These are phyloP conservation scores for Lagenorhynchus albirostris DNA, from an alignment of 2,113 vertebrate species.

Conservation along the genomic window DNA sequence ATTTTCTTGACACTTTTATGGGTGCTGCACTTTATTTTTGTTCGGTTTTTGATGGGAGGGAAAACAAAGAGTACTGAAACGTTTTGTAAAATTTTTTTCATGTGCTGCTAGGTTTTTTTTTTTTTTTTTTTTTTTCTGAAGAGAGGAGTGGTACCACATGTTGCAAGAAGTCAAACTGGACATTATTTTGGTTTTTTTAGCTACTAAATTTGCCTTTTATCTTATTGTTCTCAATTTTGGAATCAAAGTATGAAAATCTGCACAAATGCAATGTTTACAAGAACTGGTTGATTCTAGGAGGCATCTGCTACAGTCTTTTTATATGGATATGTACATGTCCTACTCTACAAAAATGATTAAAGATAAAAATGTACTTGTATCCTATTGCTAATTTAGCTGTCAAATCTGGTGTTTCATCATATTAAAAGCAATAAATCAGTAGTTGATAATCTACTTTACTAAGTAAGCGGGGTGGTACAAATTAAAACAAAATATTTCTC, in stretches of 20 bases:
- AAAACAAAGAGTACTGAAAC: slow-evolving; percentile 77
- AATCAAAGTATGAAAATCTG: slow-evolving; percentile 84
- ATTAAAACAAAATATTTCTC: slow-evolving; percentile 74
- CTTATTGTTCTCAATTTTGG: slow-evolving; percentile 73
- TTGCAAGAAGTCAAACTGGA: slow-evolving; percentile 84
- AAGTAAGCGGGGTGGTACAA: slow-evolving; percentile 71
- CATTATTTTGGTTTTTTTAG: slow-evolving; percentile 68
- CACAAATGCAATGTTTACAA: slow-evolving; percentile 87
- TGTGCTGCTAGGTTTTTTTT: slow-evolving; percentile 85
- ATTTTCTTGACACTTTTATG: slow-evolving; percentile 89
- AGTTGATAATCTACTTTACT: slow-evolving; percentile 79
- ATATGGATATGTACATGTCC: slow-evolving; percentile 76
- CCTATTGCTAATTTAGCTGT: slow-evolving; percentile 79
- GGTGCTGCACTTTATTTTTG: slow-evolving; percentile 97
- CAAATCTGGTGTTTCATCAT: slow-evolving; percentile 79
- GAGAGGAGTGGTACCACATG: slow-evolving; percentile 79
- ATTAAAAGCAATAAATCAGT: slow-evolving; percentile 85
- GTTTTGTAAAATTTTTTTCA: slow-evolving; percentile 74
- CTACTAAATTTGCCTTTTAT: slow-evolving; percentile 86
- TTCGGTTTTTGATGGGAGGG: slow-evolving; percentile 78
- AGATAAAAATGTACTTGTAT: slow-evolving; percentile 77
- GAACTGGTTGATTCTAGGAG: slow-evolving; percentile 79
- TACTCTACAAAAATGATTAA: slow-evolving; percentile 72
- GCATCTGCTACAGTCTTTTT: slow-evolving; percentile 82
- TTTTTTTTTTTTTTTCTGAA: slow-evolving; percentile 68